These are phyloP conservation scores for Hydractinia echinata DNA, from an alignment of 30 jellyfish, hydroid and myxozoan genomes.

Conservation along the genomic window DNA sequence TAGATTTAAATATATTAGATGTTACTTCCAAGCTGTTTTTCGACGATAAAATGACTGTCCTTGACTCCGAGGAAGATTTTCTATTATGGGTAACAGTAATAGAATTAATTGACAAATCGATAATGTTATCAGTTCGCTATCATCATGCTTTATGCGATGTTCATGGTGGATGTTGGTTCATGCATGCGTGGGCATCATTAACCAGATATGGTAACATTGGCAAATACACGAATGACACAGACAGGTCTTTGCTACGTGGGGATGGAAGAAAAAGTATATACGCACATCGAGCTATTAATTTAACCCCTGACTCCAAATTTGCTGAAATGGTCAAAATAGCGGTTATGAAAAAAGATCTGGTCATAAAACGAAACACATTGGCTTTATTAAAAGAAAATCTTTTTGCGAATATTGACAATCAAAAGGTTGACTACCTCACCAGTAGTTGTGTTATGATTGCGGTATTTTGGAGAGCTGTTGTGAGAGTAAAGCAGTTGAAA, in stretches of 20 bases:
- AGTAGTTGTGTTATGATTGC: background rate
- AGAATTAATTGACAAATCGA: background rate
- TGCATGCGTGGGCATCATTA: background rate
- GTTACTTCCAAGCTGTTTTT: background rate
- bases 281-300: background rate
- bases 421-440: background rate
- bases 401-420: background rate
- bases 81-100: background rate
- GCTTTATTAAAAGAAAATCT: background rate
- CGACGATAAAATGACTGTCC: too few relatives aligned
- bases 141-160: slow-evolving; percentile 5
- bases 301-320: background rate
- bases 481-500: background rate
- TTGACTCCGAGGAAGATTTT: too few relatives aligned
- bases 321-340: background rate
- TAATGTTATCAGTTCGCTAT: background rate
- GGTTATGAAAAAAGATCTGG: background rate
- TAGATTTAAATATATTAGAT: background rate
- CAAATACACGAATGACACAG: background rate
- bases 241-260: background rate
- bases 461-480: background rate
- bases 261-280: background rate
- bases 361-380: background rate
- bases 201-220: background rate
- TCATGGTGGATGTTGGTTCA: slow-evolving; percentile 5